Conservation (phyloP, 2,797 vertebrate species). For the Pseudochirops corinnae region DNA sequence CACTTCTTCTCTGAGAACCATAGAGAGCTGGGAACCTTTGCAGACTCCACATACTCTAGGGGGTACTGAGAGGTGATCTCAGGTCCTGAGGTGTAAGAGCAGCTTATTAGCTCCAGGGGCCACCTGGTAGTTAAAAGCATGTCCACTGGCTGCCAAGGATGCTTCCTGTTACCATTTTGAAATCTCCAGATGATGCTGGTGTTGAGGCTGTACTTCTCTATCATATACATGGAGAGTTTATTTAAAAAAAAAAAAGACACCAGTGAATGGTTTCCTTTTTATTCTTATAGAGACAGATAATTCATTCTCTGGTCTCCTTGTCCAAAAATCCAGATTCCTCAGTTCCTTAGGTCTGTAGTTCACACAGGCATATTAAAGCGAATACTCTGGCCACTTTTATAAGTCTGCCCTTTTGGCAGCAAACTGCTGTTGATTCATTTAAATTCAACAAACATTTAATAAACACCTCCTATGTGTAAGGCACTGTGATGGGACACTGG, state of each 20-base stretch:
- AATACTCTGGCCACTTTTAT: neutral
- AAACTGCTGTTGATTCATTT: neutral
- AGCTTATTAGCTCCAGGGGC: neutral
- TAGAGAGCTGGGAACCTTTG: neutral
- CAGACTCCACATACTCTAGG: neutral
- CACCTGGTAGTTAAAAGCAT: neutral
- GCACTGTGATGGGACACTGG: neutral
- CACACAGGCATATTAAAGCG: neutral
- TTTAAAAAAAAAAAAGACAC: neutral
- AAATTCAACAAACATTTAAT: neutral
- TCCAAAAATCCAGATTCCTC: slow-evolving; percentile 49
- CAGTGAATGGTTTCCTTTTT: slow-evolving; percentile 35
- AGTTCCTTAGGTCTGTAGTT: slow-evolving; percentile 21
- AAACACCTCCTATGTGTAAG: neutral
- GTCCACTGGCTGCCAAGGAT: neutral
- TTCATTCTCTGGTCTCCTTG: slow-evolving; percentile 33
- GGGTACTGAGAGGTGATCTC: neutral
- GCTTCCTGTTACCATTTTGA: neutral
- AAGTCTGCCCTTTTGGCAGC: neutral
- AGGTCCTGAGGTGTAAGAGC: neutral
- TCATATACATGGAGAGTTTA: neutral
- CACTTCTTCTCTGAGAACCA: neutral
- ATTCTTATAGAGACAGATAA: slow-evolving; percentile 48
- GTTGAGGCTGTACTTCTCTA: neutral
- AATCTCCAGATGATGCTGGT: neutral